Base-by-base conservation (phyloP, 2,113 vertebrate genomes). In the Cinclus mexicanus region DNA sequence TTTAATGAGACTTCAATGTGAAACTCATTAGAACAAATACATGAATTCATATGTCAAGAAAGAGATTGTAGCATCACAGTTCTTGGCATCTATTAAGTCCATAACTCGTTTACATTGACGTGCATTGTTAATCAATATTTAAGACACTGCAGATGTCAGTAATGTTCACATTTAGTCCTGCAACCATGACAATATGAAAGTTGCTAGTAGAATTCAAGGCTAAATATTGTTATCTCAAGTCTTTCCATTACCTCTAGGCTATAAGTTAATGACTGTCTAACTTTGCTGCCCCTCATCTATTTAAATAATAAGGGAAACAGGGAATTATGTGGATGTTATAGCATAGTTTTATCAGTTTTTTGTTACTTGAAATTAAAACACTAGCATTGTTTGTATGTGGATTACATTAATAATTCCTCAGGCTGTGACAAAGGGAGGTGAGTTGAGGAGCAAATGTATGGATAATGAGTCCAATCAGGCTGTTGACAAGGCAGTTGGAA, bases 61-160 rank as follows among this genome's bases (percentile, higher is more conserved):
- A 94, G 96, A 93, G 95, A 95, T 95, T 94, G 91, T 85, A 96
- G 95, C 93, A 97, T 95, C 93, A 88, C 87, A 67, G 67, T 94
- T 97, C 95, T 96, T 97, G 94, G 95, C 96, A 96, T 97, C 95
- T 95, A 97, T 98, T 98, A 98, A 98, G 89, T 97, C 97, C 97
- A 96, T 98, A 95, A 97, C 96, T 98, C 91, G 37, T 96, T 97
- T 96, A 87, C 96, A 97, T 97, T 97, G 93, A 97, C 65, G 31
- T 98, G 95, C 96, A 88, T 97, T 97, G 96, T 96, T 97, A 97
- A 98, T 97, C 95, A 97, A 97, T 97, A 97, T 93, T 97, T 97
- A 95, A 97, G 96, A 97, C 80, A 63, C 91, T 91, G 93, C 68
- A 97, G 90, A 98, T 98, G 97, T 97, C 96, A 97, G 95, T 97